Percentiles rank a stretch among this genome's conserved stretches.
These are phyloP conservation scores for Fukomys damarensis DNA, from an alignment of 2,113 vertebrate genomes.

Conservation along the genomic window DNA sequence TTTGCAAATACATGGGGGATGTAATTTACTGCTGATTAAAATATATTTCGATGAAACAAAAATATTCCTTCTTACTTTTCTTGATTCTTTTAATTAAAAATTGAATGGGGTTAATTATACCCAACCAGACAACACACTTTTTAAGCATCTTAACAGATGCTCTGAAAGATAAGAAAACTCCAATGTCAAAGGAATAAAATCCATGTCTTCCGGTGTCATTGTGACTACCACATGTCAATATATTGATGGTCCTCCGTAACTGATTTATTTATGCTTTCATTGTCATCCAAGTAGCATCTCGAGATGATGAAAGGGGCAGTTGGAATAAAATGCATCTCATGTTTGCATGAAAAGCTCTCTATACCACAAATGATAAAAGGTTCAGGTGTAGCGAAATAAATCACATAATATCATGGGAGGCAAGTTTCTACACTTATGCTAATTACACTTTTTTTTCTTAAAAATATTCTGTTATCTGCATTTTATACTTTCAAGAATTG, in stretches of 20 bases:
- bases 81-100: background rate
- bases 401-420: background rate
- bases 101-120: background rate
- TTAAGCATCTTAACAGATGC: background rate
- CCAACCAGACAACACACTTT: rapidly evolving
- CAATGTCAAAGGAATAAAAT: background rate
- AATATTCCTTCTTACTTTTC: background rate
- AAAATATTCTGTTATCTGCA: background rate
- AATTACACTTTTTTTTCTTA: background rate
- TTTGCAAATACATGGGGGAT: background rate
- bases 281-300: background rate
- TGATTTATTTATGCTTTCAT: background rate
- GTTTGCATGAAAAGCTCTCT: background rate
- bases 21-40: background rate
- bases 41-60: background rate
- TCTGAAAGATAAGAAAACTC: background rate
- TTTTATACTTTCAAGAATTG: background rate
- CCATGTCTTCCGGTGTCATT: rapidly evolving
- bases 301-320: background rate
- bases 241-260: background rate
- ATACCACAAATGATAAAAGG: background rate
- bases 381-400: rapidly evolving
- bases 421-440: too few relatives aligned
- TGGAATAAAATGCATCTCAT: background rate
- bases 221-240: rapidly evolving